These are phyloP conservation scores for Carterocephalus palaemon DNA, from an alignment of 2,888 invertebrate species.

Conservation along the genomic window DNA sequence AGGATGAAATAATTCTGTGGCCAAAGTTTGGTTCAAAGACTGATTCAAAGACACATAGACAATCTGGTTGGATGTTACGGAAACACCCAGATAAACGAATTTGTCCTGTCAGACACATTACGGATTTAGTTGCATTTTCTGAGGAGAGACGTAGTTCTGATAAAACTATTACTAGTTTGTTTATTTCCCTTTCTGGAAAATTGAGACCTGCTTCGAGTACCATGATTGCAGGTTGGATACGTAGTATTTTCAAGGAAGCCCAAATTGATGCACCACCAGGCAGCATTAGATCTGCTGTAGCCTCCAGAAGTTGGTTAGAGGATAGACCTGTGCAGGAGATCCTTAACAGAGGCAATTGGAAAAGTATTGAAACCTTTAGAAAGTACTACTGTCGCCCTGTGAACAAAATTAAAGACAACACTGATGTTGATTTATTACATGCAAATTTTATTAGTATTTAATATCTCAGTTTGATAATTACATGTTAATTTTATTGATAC, in stretches of 20 bases:
- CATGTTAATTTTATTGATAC: too few species aligned
- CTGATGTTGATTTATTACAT: too few species aligned
- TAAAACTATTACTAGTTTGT: background rate
- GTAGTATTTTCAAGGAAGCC: background rate
- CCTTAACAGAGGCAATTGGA: too few species aligned
- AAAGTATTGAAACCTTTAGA: background rate
- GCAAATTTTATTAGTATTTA: too few species aligned
- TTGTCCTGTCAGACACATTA: background rate
- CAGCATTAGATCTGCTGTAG: background rate
- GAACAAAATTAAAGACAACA: background rate
- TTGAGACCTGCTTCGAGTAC: background rate
- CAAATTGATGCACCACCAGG: background rate
- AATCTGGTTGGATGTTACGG: background rate
- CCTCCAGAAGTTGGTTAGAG: too few species aligned
- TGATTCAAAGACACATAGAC: background rate
- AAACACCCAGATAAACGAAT: background rate
- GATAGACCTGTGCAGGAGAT: background rate
- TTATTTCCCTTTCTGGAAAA: background rate
- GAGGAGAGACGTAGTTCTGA: background rate
- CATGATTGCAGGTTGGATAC: background rate
- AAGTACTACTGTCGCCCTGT: background rate
- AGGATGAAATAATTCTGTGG: background rate
- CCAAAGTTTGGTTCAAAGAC: background rate
- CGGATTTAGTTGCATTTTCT: background rate
- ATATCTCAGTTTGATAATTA: too few species aligned